Percentiles rank a stretch among this genome's conserved stretches.
Evolutionary conservation across 2,888 invertebrate genomes (phyloP).

Genomic region (Troides aeacus): DNA sequence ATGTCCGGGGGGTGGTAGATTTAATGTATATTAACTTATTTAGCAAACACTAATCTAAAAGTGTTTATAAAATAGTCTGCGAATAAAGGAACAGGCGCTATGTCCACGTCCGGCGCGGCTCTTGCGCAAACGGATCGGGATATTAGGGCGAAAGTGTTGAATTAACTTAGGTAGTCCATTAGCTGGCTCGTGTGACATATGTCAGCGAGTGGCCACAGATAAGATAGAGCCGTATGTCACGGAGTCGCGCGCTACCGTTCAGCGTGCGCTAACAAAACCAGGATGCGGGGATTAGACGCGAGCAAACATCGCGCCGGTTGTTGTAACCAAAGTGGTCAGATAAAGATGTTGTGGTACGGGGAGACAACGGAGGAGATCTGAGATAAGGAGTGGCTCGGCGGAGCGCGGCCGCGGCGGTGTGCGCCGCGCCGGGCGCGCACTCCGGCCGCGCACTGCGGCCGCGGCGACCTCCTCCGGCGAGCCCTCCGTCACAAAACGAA

Average conservation of each 20-base stretch:
- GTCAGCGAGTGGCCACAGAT: slow-evolving; percentile 73
- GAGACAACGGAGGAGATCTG: slow-evolving; percentile 58
- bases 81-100: slow-evolving; percentile 58
- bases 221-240: slow-evolving; percentile 79
- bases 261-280: slow-evolving; percentile 65
- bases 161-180: slow-evolving; percentile 67
- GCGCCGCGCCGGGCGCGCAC: slow-evolving; percentile 31
- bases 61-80: slow-evolving; percentile 1
- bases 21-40: neutral
- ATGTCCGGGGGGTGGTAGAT: neutral
- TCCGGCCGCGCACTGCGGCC: slow-evolving; percentile 18
- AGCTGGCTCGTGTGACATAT: slow-evolving; percentile 68
- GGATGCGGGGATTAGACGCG: slow-evolving; percentile 64
- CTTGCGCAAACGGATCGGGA: slow-evolving; percentile 53
- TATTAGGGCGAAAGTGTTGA: slow-evolving; percentile 71
- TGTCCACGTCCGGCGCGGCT: slow-evolving; percentile 41
- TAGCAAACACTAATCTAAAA: slow-evolving; percentile 25
- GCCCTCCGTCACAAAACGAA: neutral
- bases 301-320: slow-evolving; percentile 64
- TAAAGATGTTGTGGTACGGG: slow-evolving; percentile 57
- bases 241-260: slow-evolving; percentile 74
- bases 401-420: slow-evolving; percentile 31
- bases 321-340: slow-evolving; percentile 58
- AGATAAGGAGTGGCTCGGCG: slow-evolving; percentile 54
- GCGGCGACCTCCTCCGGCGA: neutral